Evolutionary conservation across 2,888 invertebrate genomes (phyloP).

Genomic region (Cybosia mesomella): DNA sequence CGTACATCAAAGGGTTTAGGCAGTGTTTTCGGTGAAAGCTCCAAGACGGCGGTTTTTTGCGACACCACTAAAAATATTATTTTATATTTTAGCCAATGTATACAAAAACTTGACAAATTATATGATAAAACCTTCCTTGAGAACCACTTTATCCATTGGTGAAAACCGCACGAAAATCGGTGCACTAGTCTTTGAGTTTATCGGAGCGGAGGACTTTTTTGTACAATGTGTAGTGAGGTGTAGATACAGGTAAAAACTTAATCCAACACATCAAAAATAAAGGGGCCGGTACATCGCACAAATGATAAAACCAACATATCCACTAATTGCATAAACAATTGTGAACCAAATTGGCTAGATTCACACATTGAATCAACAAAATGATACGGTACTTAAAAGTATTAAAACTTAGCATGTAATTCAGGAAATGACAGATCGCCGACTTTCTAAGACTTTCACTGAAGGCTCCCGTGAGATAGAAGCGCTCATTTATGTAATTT

Average conservation of each 20-base stretch:
- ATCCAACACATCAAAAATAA: conserved; percentile 19
- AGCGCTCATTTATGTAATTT: conserved; percentile 52
- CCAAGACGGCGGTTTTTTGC: too few species aligned
- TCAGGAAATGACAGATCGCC: conserved; percentile 58
- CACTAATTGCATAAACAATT: conserved; percentile 43
- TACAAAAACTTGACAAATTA: too few species aligned
- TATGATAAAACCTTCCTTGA: too few species aligned
- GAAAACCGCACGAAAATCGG: too few species aligned
- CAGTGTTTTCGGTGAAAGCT: too few species aligned
- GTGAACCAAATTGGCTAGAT: conserved; percentile 44
- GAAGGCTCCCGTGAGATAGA: conserved; percentile 50
- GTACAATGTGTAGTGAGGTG: too few species aligned
- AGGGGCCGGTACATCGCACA: conserved; percentile 26
- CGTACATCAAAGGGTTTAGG: too few species aligned
- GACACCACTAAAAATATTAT: too few species aligned
- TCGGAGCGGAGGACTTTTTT: too few species aligned
- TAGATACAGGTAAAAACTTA: background rate
- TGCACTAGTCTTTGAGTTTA: too few species aligned
- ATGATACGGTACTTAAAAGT: conserved; percentile 51
- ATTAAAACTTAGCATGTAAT: conserved; percentile 41
- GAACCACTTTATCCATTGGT: too few species aligned
- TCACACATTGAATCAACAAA: conserved; percentile 50
- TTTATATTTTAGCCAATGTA: too few species aligned
- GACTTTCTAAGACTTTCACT: conserved; percentile 64
- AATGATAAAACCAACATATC: conserved; percentile 36